Conservation (phyloP, 2,888 invertebrate species). For the Callyntrura sp. region DNA sequence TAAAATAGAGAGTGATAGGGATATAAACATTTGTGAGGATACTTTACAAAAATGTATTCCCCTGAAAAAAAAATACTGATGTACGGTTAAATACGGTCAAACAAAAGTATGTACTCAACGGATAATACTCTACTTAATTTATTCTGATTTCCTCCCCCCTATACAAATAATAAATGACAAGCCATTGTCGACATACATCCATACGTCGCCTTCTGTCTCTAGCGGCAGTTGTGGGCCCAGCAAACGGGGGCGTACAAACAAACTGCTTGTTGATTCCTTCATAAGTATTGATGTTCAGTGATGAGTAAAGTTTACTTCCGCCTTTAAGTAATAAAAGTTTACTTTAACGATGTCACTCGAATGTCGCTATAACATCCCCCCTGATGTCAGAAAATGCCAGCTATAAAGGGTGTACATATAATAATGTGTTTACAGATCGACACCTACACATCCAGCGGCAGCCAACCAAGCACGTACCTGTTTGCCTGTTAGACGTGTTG, state of each 20-base stretch:
- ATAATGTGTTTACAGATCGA: neutral
- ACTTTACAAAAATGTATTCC: no score
- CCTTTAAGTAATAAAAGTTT: constrained; percentile 5
- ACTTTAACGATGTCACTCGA: neutral
- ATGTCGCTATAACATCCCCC: neutral
- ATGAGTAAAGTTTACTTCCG: constrained; percentile 34
- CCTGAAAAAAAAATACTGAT: no score
- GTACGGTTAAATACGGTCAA: no score
- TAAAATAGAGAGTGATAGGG: no score
- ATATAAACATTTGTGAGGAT: no score
- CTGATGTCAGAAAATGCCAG: neutral
- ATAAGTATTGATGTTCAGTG: neutral
- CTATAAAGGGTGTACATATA: neutral
- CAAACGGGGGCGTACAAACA: neutral
- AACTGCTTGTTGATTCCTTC: neutral
- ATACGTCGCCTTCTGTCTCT: neutral
- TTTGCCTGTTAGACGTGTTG: neutral
- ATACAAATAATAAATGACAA: neutral
- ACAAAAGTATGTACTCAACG: no score
- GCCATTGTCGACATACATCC: neutral
- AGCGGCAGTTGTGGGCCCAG: neutral
- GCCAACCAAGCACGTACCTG: neutral
- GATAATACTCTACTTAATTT: no score
- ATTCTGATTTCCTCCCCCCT: no score
- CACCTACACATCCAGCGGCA: neutral